These are phyloP conservation scores for Idaea straminata DNA, from an alignment of 2,888 invertebrate genomes.

Conservation along the genomic window DNA sequence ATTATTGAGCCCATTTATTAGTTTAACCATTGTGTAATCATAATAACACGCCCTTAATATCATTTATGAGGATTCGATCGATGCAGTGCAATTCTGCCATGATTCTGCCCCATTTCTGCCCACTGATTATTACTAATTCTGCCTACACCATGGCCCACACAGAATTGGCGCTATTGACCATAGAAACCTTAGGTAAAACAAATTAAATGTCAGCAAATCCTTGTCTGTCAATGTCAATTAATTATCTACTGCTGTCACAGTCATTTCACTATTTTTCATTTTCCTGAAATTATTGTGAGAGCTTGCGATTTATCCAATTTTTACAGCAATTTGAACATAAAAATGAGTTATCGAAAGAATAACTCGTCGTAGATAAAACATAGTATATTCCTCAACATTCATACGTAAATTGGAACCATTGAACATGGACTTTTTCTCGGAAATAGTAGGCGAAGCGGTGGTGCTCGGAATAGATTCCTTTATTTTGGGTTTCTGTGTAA, in stretches of 20 bases:
- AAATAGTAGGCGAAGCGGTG: slow-evolving; percentile 83
- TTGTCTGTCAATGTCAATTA: not conserved
- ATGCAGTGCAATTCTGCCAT: no score
- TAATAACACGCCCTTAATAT: no score
- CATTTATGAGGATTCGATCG: no score
- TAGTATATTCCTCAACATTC: not conserved
- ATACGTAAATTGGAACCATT: slow-evolving; percentile 7
- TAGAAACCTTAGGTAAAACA: not conserved
- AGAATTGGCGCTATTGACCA: no score
- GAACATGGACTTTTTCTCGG: slow-evolving; percentile 84
- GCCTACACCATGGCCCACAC: no score
- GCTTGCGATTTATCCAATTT: not conserved
- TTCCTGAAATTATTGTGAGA: not conserved
- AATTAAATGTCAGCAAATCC: not conserved
- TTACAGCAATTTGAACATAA: slow-evolving; percentile 8
- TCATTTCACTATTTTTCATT: not conserved
- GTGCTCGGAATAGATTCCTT: slow-evolving; percentile 87
- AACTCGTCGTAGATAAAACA: slow-evolving; percentile 7
- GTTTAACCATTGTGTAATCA: no score
- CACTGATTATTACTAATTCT: no score
- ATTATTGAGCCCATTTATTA: no score
- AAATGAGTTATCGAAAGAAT: slow-evolving; percentile 16
- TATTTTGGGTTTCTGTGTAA: slow-evolving; percentile 86
- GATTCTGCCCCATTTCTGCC: no score
- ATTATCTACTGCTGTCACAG: not conserved